A percentile compares a stretch with the other conserved stretches of the same genome.
phyloP scores from a whole-genome alignment of 2,888 invertebrate species.

The Cephus rjabovi region DNA sequence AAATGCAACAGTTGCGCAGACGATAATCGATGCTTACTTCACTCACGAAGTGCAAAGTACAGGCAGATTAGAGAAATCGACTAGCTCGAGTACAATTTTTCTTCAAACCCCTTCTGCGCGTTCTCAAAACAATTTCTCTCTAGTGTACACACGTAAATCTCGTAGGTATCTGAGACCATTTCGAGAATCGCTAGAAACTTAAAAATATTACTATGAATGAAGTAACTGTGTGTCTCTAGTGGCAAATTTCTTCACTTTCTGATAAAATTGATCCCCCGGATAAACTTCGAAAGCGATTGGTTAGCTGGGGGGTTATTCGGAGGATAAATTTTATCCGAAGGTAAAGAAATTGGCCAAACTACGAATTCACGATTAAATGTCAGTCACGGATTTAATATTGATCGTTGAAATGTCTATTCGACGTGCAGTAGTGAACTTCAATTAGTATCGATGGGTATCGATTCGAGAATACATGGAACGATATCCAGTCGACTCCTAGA shows the following conservation, averaged over 20 bases:
- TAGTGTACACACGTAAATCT: background rate
- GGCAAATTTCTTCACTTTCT: no score
- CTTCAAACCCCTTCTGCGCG: background rate
- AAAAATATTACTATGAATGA: background rate
- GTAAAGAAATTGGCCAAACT: no score
- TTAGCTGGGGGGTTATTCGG: no score
- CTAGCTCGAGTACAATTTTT: background rate
- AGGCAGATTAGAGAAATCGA: background rate
- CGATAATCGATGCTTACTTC: background rate
- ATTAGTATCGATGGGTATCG: background rate
- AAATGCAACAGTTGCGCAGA: background rate
- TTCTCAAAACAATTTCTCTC: background rate
- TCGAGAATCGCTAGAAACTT: background rate
- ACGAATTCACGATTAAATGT: background rate
- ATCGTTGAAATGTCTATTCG: background rate
- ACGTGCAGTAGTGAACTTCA: background rate
- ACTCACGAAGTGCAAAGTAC: background rate
- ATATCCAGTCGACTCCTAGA: background rate
- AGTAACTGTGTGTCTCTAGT: background rate
- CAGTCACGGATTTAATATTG: background rate
- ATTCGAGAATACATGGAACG: background rate
- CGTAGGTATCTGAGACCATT: background rate
- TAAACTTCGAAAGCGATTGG: no score
- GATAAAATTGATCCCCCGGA: no score
- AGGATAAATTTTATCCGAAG: no score